These are phyloP conservation scores for Euwallacea similis DNA, from an alignment of 1,140 invertebrate species.

Conservation along the genomic window DNA sequence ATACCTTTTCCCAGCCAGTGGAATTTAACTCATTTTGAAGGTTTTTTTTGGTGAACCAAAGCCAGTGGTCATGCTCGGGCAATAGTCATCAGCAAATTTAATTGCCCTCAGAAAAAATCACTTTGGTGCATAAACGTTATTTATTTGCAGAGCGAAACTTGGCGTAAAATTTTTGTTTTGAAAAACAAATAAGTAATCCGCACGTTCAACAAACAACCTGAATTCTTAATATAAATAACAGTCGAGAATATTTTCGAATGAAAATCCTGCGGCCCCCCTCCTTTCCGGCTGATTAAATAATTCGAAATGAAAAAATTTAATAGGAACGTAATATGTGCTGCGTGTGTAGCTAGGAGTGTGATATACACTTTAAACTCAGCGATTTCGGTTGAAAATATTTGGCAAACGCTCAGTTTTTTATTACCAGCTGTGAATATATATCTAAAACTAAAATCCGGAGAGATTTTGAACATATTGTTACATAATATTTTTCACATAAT, in stretches of 20 bases:
- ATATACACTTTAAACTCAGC: conserved; percentile 1
- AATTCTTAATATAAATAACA: neutral
- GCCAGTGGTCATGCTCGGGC: no score
- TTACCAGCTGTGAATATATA: conserved; percentile 37
- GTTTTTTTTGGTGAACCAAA: no score
- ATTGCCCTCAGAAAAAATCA: neutral
- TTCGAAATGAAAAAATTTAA: neutral
- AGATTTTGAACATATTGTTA: conserved; percentile 35
- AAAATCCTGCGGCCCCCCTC: no score
- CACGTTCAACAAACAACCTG: conserved; percentile 1
- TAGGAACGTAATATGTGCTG: neutral
- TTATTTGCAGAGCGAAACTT: conserved; percentile 4
- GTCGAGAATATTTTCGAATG: conserved; percentile 2
- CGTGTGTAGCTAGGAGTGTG: neutral
- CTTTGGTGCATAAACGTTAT: neutral
- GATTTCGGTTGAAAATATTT: conserved; percentile 29
- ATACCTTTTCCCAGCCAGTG: no score
- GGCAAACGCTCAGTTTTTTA: conserved; percentile 35
- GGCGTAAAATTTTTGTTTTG: conserved; percentile 12
- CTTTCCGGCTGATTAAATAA: conserved; percentile 1
- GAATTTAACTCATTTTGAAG: no score
- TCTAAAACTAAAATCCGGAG: conserved; percentile 29
- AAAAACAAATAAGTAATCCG: conserved; percentile 10
- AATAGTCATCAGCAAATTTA: no score
- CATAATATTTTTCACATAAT: conserved; percentile 36